Conservation (phyloP, 2,797 vertebrate genomes). For the Arnoldichthys spilopterus region DNA sequence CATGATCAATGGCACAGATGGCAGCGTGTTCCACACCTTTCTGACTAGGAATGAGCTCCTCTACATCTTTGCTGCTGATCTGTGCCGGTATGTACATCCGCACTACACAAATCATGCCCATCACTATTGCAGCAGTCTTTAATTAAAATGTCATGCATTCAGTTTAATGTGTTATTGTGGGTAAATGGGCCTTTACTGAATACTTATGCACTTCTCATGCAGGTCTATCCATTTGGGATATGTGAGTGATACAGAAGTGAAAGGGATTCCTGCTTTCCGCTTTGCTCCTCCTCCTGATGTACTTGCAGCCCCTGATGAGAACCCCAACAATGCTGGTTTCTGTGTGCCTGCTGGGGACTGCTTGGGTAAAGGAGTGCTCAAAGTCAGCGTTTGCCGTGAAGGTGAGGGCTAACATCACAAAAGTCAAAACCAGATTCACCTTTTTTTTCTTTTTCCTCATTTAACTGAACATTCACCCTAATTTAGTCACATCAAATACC, state of each 20-base stretch:
- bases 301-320: constrained; percentile 76
- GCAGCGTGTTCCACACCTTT: constrained; percentile 82
- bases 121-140: background rate
- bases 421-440: background rate
- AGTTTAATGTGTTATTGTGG: no score
- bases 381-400: constrained; percentile 85
- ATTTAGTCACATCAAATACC: no score
- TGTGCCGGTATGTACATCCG: constrained; percentile 76
- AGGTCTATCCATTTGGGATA: constrained; percentile 82
- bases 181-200: background rate
- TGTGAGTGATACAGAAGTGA: constrained; percentile 79
- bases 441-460: background rate
- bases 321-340: constrained; percentile 80
- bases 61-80: constrained; percentile 84
- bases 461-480: no score
- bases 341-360: constrained; percentile 81
- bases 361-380: constrained; percentile 81
- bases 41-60: constrained; percentile 81
- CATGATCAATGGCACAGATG: constrained; percentile 87
- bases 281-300: constrained; percentile 80
- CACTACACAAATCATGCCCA: background rate
- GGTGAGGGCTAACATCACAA: constrained; percentile 64
- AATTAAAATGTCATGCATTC: background rate
- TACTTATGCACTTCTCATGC: background rate
- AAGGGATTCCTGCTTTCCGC: constrained; percentile 82